A percentile compares a stretch with the other conserved stretches of the same genome.
phyloP scores from a whole-genome alignment of 2,797 vertebrate species.

The Hirundo rustica region DNA sequence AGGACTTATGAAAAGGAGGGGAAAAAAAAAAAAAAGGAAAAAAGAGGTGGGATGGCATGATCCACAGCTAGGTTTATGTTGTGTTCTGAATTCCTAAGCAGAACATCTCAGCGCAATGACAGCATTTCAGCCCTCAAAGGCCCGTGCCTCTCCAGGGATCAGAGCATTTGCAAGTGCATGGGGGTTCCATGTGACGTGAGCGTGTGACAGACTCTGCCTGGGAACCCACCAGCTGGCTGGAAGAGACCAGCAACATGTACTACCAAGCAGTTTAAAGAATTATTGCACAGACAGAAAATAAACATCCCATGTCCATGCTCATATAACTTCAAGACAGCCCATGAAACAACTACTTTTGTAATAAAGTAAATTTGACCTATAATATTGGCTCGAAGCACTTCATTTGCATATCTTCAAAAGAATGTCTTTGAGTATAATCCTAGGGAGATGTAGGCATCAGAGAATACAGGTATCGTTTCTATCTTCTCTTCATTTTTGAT shows the following conservation, averaged over 20 bases:
- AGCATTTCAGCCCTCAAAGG: not conserved
- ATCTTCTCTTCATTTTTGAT: not conserved
- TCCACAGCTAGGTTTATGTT: not conserved
- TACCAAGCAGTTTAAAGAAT: not conserved
- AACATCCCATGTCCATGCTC: not conserved
- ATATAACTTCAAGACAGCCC: not conserved
- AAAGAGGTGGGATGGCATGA: not conserved
- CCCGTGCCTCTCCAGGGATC: not conserved
- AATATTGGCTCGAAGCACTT: not conserved
- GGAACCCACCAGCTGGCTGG: not conserved
- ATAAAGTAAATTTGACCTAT: not conserved
- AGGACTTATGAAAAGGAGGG: not conserved
- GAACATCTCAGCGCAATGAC: not conserved
- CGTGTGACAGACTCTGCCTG: not conserved
- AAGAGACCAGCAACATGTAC: not conserved
- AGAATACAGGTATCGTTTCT: not conserved
- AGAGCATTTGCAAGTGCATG: not conserved
- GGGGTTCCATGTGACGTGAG: not conserved
- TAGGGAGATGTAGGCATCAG: not conserved
- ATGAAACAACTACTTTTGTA: not conserved
- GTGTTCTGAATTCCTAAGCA: conserved; percentile 49
- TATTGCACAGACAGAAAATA: not conserved
- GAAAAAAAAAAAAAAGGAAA: not conserved
- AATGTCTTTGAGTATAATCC: not conserved
- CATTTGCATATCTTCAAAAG: not conserved